These are phyloP conservation scores for Sinella curviseta DNA, from an alignment of 1,140 invertebrate genomes.

Conservation along the genomic window DNA sequence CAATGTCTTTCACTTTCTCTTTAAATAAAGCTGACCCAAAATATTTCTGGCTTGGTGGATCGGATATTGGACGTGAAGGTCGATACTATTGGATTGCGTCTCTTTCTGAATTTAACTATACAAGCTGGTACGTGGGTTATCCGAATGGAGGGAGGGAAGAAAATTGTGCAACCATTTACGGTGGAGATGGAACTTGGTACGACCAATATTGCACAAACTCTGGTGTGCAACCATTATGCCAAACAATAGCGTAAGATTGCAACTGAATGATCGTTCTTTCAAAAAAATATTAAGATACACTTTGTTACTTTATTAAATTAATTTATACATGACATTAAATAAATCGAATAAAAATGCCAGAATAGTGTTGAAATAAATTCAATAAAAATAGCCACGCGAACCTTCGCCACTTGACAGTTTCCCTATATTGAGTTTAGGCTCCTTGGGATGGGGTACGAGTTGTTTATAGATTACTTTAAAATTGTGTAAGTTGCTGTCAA, in stretches of 20 bases:
- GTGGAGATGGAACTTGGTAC: constrained; percentile 18
- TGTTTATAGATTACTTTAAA: no score
- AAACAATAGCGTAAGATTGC: not conserved
- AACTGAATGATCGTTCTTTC: not conserved
- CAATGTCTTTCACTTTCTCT: no score
- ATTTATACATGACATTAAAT: no score
- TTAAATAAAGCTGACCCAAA: not conserved
- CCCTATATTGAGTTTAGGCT: no score
- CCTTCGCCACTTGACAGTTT: no score
- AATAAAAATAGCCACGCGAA: no score
- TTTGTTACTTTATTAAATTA: no score
- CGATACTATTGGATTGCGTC: constrained; percentile 17
- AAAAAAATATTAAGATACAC: no score
- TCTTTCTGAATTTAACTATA: not conserved
- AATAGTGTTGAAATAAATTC: no score
- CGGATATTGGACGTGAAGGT: constrained; percentile 14
- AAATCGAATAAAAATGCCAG: no score
- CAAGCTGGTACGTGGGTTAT: not conserved
- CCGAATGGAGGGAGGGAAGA: constrained; percentile 13
- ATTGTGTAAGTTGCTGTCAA: no score
- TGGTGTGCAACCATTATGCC: not conserved
- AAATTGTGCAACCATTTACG: constrained; percentile 25
- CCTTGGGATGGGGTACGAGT: no score
- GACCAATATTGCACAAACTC: not conserved
- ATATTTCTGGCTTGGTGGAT: constrained; percentile 16